Evolutionary conservation across 64 coral and sea anemone genomes (phyloP), one percentile per base, ranked within the genome.

Genomic region (Montipora capricornis): DNA sequence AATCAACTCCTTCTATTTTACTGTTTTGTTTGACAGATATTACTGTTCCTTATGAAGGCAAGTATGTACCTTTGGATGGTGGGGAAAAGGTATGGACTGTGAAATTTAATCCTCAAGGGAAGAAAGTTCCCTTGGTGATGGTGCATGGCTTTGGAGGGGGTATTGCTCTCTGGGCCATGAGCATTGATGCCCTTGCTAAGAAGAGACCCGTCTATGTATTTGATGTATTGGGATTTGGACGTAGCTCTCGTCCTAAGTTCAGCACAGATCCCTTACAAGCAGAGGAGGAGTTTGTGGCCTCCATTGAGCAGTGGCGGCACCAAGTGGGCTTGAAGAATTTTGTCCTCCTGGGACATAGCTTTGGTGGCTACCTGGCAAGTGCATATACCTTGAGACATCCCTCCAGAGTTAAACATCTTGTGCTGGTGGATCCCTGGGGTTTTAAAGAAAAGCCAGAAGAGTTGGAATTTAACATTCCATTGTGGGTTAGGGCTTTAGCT

Each of bases 101-200:
- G 15, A 92, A 87, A 44, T 92, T 96, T 85, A 99, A 99, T 49
- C 95, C 98, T 6, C 53, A 68, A 58, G 87, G 92, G 7, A 62
- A 60, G 8, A 90, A 78, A 16, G 83, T 70, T 4, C 98, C 98
- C 0, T 51, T 99, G 44, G 95, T 99, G 13, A 90, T 99, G 95
- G 76, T 99, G 67, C 98, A 99, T 82, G 98, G 98, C 15, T 99
- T 99, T 87, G 98, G 98, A 55, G 98, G 92, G 47, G 98, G 98
- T 73, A 55, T 95, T 5, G 98, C 92, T 19, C 79, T 99, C 17
- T 99, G 98, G 98, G 89, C 89, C 8, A 44, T 99, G 59, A 99
- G 94, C 29, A 85, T 96, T 75, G 95, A 99, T 83, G 75, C 88
- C 14, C 86, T 99, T 13, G 89, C 98, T 37, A 94, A 96, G 67